Conservation (phyloP, 2,797 vertebrate genomes). For the Pantherophis vulpinus region DNA sequence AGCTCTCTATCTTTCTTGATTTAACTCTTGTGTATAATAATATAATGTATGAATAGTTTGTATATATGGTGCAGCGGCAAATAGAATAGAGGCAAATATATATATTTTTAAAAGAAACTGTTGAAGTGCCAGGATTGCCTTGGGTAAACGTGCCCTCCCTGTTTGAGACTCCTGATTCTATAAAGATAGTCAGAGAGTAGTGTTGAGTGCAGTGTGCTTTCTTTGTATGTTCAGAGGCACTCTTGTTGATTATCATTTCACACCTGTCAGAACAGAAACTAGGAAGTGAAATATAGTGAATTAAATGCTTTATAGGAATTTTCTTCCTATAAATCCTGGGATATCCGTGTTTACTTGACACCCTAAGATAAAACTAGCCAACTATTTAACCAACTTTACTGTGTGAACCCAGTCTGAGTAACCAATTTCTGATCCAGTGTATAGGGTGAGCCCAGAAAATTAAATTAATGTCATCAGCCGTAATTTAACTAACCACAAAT, state of each 20-base stretch:
- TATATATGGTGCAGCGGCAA: background rate
- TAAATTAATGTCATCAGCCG: background rate
- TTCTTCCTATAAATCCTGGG: background rate
- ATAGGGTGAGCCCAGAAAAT: background rate
- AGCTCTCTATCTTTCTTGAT: background rate
- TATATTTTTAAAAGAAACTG: background rate
- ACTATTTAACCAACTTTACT: background rate
- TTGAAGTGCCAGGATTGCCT: background rate
- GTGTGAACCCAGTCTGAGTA: background rate
- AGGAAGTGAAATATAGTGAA: background rate
- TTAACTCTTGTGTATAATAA: background rate
- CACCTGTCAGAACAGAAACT: background rate
- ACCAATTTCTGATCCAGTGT: background rate
- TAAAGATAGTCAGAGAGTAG: background rate
- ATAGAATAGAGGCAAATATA: background rate
- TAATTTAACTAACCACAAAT: background rate
- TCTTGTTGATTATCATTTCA: background rate
- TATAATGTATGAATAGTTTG: background rate
- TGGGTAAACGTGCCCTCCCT: background rate
- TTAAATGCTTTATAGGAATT: background rate
- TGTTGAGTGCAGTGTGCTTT: background rate
- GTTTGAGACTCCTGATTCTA: background rate
- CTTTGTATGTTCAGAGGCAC: background rate
- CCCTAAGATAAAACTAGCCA: background rate
- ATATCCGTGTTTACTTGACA: background rate